These are phyloP conservation scores for Mythimna albipuncta DNA, from an alignment of 2,888 invertebrate genomes.

Conservation along the genomic window DNA sequence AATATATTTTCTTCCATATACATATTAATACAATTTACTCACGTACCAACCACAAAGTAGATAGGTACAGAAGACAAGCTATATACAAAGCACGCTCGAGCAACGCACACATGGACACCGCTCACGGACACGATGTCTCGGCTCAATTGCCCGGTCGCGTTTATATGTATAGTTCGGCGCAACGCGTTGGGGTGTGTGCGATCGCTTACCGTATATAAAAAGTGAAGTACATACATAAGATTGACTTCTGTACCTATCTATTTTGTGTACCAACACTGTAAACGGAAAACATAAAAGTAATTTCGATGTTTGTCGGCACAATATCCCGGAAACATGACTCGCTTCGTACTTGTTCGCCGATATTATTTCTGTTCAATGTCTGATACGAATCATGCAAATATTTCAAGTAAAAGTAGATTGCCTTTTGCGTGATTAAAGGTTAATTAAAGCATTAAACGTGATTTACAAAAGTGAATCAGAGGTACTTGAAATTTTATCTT, in stretches of 20 bases:
- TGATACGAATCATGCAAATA: conserved; percentile 42
- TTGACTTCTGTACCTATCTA: too few relatives aligned
- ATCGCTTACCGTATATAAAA: too few relatives aligned
- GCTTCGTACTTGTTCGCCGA: conserved; percentile 25
- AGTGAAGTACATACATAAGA: too few relatives aligned
- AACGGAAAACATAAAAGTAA: conserved; percentile 37
- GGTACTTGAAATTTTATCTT: not conserved
- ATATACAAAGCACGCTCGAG: too few relatives aligned
- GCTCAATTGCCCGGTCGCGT: too few relatives aligned
- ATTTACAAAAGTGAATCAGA: conserved; percentile 21
- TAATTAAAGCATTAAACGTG: conserved; percentile 28
- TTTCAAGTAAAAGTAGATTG: conserved; percentile 55
- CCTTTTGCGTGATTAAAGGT: conserved; percentile 50
- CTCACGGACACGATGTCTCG: too few relatives aligned
- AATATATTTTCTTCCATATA: not conserved
- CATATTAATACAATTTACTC: conserved; percentile 1
- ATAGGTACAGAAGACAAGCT: too few relatives aligned
- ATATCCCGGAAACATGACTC: conserved; percentile 50
- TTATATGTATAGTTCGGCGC: too few relatives aligned
- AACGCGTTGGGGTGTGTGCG: too few relatives aligned
- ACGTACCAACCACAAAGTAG: too few relatives aligned
- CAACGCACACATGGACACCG: too few relatives aligned
- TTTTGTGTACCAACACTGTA: not conserved
- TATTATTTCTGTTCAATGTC: conserved; percentile 37
- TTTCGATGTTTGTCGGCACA: conserved; percentile 37